Percentiles rank a stretch among this genome's conserved stretches.
These are phyloP conservation scores for Hemiscyllium ocellatum DNA, from an alignment of 2,113 vertebrate species.

Conservation along the genomic window DNA sequence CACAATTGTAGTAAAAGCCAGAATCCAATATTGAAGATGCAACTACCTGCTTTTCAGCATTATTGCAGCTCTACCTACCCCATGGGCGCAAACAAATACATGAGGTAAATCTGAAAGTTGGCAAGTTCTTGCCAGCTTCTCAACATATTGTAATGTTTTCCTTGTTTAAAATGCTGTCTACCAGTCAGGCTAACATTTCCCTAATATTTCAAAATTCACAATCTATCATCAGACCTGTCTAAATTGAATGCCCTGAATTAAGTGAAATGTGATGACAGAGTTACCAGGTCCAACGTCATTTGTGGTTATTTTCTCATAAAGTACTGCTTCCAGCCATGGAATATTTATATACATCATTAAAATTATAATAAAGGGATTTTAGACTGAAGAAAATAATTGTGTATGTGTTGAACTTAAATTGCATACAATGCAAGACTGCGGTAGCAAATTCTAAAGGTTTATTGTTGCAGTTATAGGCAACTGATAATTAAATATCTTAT, in stretches of 20 bases:
- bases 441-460: not conserved
- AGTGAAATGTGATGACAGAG: not conserved
- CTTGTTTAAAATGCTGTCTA: not conserved
- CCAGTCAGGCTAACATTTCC: not conserved
- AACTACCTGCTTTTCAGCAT: not conserved
- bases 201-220: not conserved
- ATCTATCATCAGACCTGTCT: not conserved
- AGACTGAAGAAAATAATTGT: not conserved
- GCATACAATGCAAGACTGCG: not conserved
- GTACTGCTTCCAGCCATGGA: not conserved
- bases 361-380: not conserved
- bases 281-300: not conserved
- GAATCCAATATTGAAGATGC: not conserved
- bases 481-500: not conserved
- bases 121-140: not conserved
- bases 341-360: not conserved
- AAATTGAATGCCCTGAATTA: not conserved
- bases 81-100: too few relatives aligned
- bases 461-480: not conserved
- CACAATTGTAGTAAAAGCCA: not conserved
- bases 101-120: not conserved
- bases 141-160: not conserved
- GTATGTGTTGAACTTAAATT: not conserved
- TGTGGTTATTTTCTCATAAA: slow-evolving; percentile 11
- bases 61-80: not conserved